A percentile compares a stretch with the other conserved stretches of the same genome.
phyloP scores from a whole-genome alignment of 1,140 invertebrate genomes.

The Drosophila kanapiae region DNA sequence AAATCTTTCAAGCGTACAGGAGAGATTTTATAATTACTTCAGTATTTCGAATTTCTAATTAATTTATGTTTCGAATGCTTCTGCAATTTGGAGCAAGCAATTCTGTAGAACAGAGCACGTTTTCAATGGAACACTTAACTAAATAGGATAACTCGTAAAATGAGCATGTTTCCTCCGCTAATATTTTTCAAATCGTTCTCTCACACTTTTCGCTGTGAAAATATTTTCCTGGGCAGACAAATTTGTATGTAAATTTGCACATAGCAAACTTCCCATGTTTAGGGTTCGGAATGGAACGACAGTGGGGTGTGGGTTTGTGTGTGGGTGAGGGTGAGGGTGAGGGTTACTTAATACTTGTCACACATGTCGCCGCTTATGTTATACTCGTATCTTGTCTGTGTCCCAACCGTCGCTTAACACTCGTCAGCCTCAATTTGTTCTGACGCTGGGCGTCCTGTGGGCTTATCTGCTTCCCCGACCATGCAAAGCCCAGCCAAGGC shows the following conservation, averaged over 20 bases:
- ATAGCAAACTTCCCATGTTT: slow-evolving; percentile 24
- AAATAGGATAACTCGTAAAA: background rate
- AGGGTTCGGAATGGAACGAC: slow-evolving; percentile 18
- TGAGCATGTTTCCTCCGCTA: background rate
- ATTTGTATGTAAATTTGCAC: slow-evolving; percentile 79
- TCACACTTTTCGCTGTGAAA: slow-evolving; percentile 49
- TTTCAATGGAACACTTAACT: background rate
- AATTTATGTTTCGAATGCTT: background rate
- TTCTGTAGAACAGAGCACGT: no score
- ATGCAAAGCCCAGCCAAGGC: slow-evolving; percentile 13
- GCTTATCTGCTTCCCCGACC: slow-evolving; percentile 55
- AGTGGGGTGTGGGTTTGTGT: slow-evolving; percentile 4
- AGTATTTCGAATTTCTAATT: background rate
- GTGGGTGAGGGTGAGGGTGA: background rate
- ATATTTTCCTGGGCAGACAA: slow-evolving; percentile 60
- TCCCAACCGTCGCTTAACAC: slow-evolving; percentile 69
- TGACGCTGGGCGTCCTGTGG: slow-evolving; percentile 51
- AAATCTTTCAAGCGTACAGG: no score
- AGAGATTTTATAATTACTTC: no score
- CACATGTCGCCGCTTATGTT: slow-evolving; percentile 70
- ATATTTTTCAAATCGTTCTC: slow-evolving; percentile 36
- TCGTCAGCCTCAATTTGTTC: slow-evolving; percentile 81
- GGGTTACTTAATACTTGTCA: slow-evolving; percentile 69
- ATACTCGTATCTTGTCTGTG: slow-evolving; percentile 43
- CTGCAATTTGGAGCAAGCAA: background rate